A percentile compares a stretch with the other conserved stretches of the same genome.
Conservation (phyloP, 2,113 vertebrate genomes). For the Pelecanus crispus region DNA sequence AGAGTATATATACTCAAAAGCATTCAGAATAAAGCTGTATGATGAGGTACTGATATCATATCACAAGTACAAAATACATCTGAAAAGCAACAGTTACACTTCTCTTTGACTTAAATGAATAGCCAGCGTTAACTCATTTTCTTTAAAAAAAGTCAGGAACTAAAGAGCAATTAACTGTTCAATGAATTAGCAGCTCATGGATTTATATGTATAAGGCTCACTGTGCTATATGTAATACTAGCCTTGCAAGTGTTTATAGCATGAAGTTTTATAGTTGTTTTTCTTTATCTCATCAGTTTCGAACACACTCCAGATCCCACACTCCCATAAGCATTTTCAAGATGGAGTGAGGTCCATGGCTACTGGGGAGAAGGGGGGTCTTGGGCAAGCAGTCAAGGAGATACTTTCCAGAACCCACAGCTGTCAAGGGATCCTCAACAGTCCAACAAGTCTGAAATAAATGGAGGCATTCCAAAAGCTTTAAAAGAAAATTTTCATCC, state of each 20-base stretch:
- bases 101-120: background rate
- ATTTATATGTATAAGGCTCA: background rate
- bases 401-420: constrained; percentile 63
- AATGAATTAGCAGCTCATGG: constrained; percentile 47
- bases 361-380: constrained; percentile 52
- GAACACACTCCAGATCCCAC: constrained; percentile 39
- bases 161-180: constrained; percentile 29
- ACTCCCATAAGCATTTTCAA: constrained; percentile 56
- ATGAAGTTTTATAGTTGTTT: constrained; percentile 56
- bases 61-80: background rate
- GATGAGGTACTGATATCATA: background rate
- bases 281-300: constrained; percentile 65
- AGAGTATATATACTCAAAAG: background rate
- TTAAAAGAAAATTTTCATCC: constrained; percentile 64
- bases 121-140: background rate
- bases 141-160: background rate
- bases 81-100: background rate
- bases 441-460: constrained; percentile 61
- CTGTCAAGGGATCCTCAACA: constrained; percentile 64
- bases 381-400: constrained; percentile 51
- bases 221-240: background rate
- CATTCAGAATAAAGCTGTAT: background rate
- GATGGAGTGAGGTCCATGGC: constrained; percentile 55
- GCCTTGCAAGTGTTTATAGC: constrained; percentile 49
- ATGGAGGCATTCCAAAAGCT: constrained; percentile 60